Evolutionary conservation across 1,140 invertebrate genomes (phyloP).

Genomic region (Drosophila arizonae): DNA sequence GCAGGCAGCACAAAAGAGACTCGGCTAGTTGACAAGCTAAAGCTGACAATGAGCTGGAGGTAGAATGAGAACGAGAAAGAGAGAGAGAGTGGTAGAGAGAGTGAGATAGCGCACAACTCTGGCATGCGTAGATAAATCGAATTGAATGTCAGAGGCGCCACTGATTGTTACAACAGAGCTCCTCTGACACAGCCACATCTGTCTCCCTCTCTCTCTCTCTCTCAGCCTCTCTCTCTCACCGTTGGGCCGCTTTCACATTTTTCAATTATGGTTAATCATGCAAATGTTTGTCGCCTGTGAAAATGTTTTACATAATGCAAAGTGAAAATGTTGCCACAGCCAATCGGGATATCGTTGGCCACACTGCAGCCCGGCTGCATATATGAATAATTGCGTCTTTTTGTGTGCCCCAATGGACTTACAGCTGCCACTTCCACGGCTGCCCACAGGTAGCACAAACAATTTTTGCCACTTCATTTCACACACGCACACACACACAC

Average conservation of each 20-base stretch:
- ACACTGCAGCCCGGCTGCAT: slow-evolving; percentile 60
- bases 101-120: slow-evolving; percentile 34
- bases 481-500: slow-evolving; percentile 24
- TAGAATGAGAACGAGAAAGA: too few relatives aligned
- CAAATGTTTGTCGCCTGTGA: slow-evolving; percentile 78
- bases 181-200: not conserved
- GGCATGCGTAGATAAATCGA: slow-evolving; percentile 75
- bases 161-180: slow-evolving; percentile 50
- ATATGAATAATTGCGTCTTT: slow-evolving; percentile 77
- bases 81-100: not conserved
- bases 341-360: slow-evolving; percentile 5
- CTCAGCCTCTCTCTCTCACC: slow-evolving; percentile 18
- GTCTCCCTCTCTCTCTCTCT: not conserved
- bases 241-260: slow-evolving; percentile 58
- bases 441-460: slow-evolving; percentile 64
- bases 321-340: slow-evolving; percentile 60
- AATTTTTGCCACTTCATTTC: slow-evolving; percentile 80
- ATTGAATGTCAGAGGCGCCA: slow-evolving; percentile 64
- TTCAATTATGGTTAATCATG: slow-evolving; percentile 81
- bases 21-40: slow-evolving; percentile 14
- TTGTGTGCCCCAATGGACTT: slow-evolving; percentile 34
- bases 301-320: slow-evolving; percentile 80
- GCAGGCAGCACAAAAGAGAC: slow-evolving; percentile 5
- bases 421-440: slow-evolving; percentile 30
- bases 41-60: not conserved